A percentile compares a stretch with the other conserved stretches of the same genome.
phyloP scores from a whole-genome alignment of 2,888 invertebrate genomes.

The Harpalus rufipes region DNA sequence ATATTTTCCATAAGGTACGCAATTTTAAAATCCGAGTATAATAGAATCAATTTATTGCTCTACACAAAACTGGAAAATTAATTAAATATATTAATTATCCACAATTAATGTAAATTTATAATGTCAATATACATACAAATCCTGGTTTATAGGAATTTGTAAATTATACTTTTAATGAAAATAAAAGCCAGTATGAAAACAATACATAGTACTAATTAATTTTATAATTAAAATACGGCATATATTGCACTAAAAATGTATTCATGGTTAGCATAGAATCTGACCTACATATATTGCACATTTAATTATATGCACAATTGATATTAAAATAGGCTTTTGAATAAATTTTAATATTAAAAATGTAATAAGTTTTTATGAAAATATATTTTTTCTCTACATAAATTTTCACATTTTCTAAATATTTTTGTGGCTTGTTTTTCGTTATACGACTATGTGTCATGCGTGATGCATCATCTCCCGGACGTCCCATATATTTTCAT shows the following conservation, averaged over 20 bases:
- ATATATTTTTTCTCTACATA: too few species aligned
- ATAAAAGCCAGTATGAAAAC: neutral
- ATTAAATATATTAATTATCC: neutral
- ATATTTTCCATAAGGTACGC: neutral
- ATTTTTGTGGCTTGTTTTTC: neutral
- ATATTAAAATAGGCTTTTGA: neutral
- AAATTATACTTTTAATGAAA: slow-evolving; percentile 1
- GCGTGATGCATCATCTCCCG: neutral
- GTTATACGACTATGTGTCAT: neutral
- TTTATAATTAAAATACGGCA: neutral
- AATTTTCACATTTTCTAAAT: neutral
- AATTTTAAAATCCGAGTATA: too few species aligned
- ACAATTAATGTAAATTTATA: neutral
- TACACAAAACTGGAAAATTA: neutral
- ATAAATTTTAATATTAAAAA: neutral
- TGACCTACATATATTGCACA: neutral
- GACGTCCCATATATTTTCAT: neutral
- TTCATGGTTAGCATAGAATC: neutral
- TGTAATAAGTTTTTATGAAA: too few species aligned
- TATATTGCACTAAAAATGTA: neutral
- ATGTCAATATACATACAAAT: neutral
- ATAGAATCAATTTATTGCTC: neutral
- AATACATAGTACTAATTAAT: neutral
- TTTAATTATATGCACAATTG: neutral
- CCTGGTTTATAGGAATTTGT: neutral